phyloP scores from a whole-genome alignment of 2,113 vertebrate genomes.

The Thunnus maccoyii region DNA sequence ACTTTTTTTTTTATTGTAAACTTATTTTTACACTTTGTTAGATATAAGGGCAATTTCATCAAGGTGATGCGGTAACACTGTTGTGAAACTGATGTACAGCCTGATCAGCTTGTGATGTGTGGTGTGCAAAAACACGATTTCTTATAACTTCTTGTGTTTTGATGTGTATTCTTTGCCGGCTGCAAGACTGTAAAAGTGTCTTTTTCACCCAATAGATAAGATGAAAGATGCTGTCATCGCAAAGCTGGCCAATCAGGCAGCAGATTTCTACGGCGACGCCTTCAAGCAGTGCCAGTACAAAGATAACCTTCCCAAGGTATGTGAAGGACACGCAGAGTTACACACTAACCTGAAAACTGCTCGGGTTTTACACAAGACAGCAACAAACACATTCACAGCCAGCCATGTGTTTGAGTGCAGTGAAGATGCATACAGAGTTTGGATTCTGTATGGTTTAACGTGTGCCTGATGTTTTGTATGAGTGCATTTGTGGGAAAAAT shows the following conservation, averaged over 20 bases:
- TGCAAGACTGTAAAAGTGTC: not conserved
- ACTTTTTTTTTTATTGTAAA: constrained; percentile 18
- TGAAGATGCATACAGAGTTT: constrained; percentile 11
- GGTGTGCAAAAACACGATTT: not conserved
- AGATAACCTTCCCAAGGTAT: constrained; percentile 98
- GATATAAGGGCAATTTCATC: not conserved
- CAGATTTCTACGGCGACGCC: constrained; percentile 97
- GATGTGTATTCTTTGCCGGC: not conserved
- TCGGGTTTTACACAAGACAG: not conserved
- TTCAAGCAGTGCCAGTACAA: constrained; percentile 99
- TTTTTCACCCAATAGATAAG: constrained; percentile 87
- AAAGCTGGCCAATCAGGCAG: constrained; percentile 96
- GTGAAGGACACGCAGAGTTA: constrained; percentile 46
- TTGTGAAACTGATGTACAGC: too few species aligned
- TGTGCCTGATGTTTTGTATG: constrained; percentile 21
- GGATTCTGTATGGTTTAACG: constrained; percentile 16
- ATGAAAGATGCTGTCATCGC: constrained; percentile 98
- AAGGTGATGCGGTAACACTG: too few species aligned
- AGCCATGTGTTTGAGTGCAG: constrained; percentile 2
- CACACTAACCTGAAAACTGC: not conserved
- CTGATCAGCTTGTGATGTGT: not conserved
- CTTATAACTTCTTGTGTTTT: not conserved
- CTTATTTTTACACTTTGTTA: constrained; percentile 2
- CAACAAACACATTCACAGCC: not conserved
- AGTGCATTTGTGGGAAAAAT: constrained; percentile 17